Evolutionary conservation across 2,888 invertebrate genomes (phyloP).

Genomic region (Acholoe squamosa): DNA sequence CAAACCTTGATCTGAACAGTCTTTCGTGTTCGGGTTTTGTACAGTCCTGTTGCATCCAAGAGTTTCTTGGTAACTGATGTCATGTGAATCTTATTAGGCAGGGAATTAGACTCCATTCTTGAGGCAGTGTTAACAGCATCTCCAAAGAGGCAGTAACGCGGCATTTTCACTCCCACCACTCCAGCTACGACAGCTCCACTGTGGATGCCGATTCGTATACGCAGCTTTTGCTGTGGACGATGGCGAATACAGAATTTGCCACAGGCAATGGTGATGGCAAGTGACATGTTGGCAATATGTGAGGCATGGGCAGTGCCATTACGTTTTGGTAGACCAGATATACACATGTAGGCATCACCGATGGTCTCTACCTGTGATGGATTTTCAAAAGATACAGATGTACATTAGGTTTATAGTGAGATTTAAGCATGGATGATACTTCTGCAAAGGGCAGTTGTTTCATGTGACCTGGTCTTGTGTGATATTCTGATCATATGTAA

Average conservation of each 20-base stretch:
- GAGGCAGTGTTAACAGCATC: slow-evolving; percentile 70
- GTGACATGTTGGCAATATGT: slow-evolving; percentile 67
- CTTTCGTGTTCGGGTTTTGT: slow-evolving; percentile 58
- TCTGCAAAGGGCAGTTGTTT: too few relatives aligned
- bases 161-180: slow-evolving; percentile 70
- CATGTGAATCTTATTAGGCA: slow-evolving; percentile 68
- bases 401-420: too few relatives aligned
- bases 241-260: slow-evolving; percentile 66
- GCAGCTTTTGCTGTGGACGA: slow-evolving; percentile 62
- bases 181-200: slow-evolving; percentile 68
- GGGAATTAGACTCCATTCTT: slow-evolving; percentile 69
- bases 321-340: slow-evolving; percentile 66
- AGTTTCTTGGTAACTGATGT: slow-evolving; percentile 64
- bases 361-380: slow-evolving; percentile 68
- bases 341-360: slow-evolving; percentile 70
- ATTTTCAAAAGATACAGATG: not conserved
- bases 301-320: slow-evolving; percentile 68
- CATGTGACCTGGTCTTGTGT: too few relatives aligned
- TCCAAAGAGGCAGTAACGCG: slow-evolving; percentile 70
- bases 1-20: slow-evolving; percentile 67
- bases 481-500: too few relatives aligned
- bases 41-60: slow-evolving; percentile 64
- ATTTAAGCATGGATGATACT: too few relatives aligned
- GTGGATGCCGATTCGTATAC: slow-evolving; percentile 67
- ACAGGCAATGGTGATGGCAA: slow-evolving; percentile 65